Evolutionary conservation across 2,888 invertebrate genomes (phyloP), one percentile per base, ranked within the genome.

Genomic region (Eudemis profundana): DNA sequence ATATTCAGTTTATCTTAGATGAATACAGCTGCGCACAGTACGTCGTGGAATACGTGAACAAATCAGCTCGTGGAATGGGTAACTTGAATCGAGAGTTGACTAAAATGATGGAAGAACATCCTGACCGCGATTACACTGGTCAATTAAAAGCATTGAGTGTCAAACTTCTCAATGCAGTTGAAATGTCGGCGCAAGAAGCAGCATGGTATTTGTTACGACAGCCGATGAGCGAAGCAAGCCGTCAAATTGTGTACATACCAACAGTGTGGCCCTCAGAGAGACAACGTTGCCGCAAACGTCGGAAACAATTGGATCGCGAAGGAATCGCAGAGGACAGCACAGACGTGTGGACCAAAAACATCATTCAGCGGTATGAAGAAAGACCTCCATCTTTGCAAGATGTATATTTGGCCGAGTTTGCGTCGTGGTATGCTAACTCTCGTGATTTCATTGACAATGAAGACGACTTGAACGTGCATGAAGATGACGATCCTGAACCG

Each of bases 141-240:
- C 66, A 67, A 36, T 70, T 69, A 17, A 72, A 72, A 71, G 68
- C 61, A 17, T 68, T 77, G 15, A 77, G 76, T 68, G 29, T 74
- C 63, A 71, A 77, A 47, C 56, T 85, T 12, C 72, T 86, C 0
- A 82, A 87, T 56, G 67, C 72, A 56, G 76, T 79, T 46, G 86
- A 86, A 68, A 86, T 86, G 71, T 72, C 79, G 4, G 75, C 75
- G 61, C 86, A 87, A 79, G 85, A 86, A 78, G 85, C 85, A 66
- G 87, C 87, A 60, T 89, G 87, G 86, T 88, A 79, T 77, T 67
- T 90, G 1, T 67, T 90, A 49, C 71, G 86, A 23, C 74, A 85
- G 67, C 84, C 84, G 10, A 90, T 88, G 87, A 80, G 79, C 15
- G 75, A 73, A 70, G 56, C 76, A 61, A 81, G 79, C 5, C 47